phyloP scores from a whole-genome alignment of 2,113 vertebrate species.

The Puffinus mauretanicus region DNA sequence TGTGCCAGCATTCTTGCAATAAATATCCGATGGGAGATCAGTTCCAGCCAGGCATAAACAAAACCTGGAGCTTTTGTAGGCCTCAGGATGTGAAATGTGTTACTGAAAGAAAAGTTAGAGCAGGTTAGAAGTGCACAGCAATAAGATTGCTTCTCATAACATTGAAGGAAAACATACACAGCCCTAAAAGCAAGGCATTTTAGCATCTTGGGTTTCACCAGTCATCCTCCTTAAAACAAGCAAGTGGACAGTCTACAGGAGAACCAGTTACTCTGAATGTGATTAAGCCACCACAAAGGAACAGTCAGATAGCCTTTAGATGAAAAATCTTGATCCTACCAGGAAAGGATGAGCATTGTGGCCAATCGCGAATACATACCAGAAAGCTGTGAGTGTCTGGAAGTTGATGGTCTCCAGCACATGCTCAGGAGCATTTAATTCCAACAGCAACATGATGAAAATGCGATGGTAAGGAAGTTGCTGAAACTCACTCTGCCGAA shows the following conservation, averaged over 20 bases:
- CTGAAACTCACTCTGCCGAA: constrained; percentile 97
- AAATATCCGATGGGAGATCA: constrained; percentile 99
- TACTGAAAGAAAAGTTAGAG: constrained; percentile 81
- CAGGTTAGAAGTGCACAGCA: constrained; percentile 45
- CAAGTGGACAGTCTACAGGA: not conserved
- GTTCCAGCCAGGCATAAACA: constrained; percentile 98
- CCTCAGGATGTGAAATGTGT: constrained; percentile 99
- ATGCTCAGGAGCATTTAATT: constrained; percentile 97
- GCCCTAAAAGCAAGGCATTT: constrained; percentile 46
- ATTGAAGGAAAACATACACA: not conserved
- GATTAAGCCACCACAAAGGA: constrained; percentile 12
- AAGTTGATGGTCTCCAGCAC: constrained; percentile 99
- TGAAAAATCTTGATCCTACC: not conserved
- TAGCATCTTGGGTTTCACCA: constrained; percentile 19
- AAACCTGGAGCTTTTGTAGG: constrained; percentile 99
- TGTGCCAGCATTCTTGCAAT: constrained; percentile 99
- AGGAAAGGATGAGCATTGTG: not conserved
- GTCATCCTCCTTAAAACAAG: not conserved
- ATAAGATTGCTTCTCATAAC: not conserved
- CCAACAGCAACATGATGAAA: constrained; percentile 97
- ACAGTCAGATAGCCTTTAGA: not conserved
- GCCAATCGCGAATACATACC: constrained; percentile 72
- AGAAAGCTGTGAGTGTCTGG: constrained; percentile 98
- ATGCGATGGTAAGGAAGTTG: constrained; percentile 97
- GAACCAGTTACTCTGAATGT: not conserved